phyloP scores from a whole-genome alignment of 2,797 vertebrate species.

The Eidolon dupreanum region DNA sequence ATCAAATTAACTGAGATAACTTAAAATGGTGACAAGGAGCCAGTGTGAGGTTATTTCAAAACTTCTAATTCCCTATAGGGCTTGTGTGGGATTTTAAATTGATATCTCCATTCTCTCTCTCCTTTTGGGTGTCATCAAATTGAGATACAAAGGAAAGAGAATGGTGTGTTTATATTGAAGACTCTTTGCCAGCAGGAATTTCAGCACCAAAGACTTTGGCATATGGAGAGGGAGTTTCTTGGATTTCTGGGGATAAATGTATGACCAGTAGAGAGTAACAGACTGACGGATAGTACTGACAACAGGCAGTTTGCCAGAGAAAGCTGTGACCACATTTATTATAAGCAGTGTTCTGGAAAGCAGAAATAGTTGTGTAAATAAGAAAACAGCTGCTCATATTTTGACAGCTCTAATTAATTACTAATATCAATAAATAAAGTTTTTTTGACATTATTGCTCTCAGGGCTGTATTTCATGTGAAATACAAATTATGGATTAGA shows the following conservation, averaged over 20 bases:
- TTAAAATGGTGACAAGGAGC: background rate
- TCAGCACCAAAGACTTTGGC: background rate
- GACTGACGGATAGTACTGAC: background rate
- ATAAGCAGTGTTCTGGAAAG: background rate
- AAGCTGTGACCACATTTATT: background rate
- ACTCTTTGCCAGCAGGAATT: background rate
- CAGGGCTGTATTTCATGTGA: background rate
- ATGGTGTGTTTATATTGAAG: background rate
- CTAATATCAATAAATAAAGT: background rate
- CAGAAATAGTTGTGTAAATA: background rate
- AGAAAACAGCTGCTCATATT: background rate
- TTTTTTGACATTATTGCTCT: background rate
- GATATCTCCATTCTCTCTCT: background rate
- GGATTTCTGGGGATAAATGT: background rate
- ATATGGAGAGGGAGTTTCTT: background rate
- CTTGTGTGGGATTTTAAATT: background rate
- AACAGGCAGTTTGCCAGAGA: background rate
- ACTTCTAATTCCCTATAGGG: background rate
- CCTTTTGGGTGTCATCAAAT: background rate
- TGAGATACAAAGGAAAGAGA: background rate
- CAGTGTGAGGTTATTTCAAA: background rate
- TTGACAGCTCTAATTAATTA: background rate
- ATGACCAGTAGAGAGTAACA: background rate
- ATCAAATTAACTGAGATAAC: background rate
- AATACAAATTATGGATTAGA: background rate